A percentile compares a stretch with the other conserved stretches of the same genome.
phyloP scores from a whole-genome alignment of 2,888 invertebrate genomes.

The Anaspis maculata region DNA sequence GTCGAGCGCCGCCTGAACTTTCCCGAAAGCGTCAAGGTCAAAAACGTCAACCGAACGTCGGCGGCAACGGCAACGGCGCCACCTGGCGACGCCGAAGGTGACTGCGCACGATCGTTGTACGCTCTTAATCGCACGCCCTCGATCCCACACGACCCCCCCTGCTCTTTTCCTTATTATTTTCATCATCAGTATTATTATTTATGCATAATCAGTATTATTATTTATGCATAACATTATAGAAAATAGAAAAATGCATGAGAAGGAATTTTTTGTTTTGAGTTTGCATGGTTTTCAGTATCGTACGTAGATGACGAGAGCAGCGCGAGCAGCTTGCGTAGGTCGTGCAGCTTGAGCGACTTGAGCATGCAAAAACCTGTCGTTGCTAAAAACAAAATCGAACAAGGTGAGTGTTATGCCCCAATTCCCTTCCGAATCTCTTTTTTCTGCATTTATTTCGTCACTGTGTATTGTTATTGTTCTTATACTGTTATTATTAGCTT shows the following conservation, averaged over 20 bases:
- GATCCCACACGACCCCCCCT: no score
- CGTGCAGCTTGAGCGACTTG: slow-evolving; percentile 71
- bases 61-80: no score
- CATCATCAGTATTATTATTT: no score
- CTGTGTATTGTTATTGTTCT: no score
- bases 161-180: slow-evolving; percentile 11
- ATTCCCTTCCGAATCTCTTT: no score
- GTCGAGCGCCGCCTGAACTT: slow-evolving; percentile 29
- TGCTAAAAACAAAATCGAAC: slow-evolving; percentile 34
- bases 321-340: slow-evolving; percentile 61
- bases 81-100: slow-evolving; percentile 10
- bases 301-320: slow-evolving; percentile 35
- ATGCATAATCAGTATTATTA: no score
- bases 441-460: background rate
- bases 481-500: no score
- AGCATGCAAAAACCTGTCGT: slow-evolving; percentile 36
- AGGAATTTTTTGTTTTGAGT: no score
- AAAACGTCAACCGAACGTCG: slow-evolving; percentile 8
- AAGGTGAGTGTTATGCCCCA: slow-evolving; percentile 28
- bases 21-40: slow-evolving; percentile 7
- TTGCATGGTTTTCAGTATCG: slow-evolving; percentile 34
- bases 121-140: slow-evolving; percentile 4
- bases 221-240: no score
- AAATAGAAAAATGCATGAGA: no score
- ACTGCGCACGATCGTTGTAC: no score